Percentiles rank a stretch among this genome's conserved stretches.
phyloP scores from a whole-genome alignment of 2,888 invertebrate genomes.

The Nebria brevicollis region DNA sequence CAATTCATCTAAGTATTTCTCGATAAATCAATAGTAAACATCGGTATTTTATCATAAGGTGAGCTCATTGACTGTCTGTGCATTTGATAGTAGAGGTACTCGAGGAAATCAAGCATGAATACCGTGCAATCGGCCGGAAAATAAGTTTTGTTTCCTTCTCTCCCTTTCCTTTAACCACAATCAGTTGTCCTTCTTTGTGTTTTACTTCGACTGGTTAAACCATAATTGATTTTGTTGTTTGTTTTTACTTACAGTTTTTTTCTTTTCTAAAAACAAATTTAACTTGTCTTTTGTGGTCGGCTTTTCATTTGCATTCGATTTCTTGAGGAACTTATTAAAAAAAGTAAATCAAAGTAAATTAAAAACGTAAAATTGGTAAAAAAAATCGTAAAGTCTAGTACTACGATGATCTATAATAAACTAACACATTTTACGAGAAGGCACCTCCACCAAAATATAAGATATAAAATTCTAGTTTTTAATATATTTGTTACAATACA shows the following conservation, averaged over 20 bases:
- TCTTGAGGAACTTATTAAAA: not conserved
- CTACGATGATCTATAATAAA: too few relatives aligned
- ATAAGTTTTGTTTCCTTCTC: slow-evolving; percentile 39
- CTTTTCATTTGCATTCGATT: not conserved
- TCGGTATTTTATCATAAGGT: slow-evolving; percentile 7
- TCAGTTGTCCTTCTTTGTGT: slow-evolving; percentile 19
- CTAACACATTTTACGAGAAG: too few relatives aligned
- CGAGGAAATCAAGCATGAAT: slow-evolving; percentile 26
- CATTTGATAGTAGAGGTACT: not conserved
- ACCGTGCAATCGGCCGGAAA: slow-evolving; percentile 26
- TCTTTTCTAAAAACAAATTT: not conserved
- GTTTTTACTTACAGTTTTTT: not conserved
- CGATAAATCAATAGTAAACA: not conserved
- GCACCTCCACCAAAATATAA: too few relatives aligned
- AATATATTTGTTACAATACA: too few relatives aligned
- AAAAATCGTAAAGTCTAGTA: too few relatives aligned
- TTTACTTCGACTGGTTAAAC: not conserved
- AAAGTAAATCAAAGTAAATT: too few relatives aligned
- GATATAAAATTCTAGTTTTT: too few relatives aligned
- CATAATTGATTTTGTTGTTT: not conserved
- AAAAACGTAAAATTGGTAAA: too few relatives aligned
- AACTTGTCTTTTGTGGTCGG: not conserved
- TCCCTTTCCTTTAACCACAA: not conserved
- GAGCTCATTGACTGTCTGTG: not conserved
- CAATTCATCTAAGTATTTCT: too few relatives aligned